Evolutionary conservation across 2,888 invertebrate species (phyloP), one percentile per base, ranked within the genome.

Genomic region (Agrotis puta): DNA sequence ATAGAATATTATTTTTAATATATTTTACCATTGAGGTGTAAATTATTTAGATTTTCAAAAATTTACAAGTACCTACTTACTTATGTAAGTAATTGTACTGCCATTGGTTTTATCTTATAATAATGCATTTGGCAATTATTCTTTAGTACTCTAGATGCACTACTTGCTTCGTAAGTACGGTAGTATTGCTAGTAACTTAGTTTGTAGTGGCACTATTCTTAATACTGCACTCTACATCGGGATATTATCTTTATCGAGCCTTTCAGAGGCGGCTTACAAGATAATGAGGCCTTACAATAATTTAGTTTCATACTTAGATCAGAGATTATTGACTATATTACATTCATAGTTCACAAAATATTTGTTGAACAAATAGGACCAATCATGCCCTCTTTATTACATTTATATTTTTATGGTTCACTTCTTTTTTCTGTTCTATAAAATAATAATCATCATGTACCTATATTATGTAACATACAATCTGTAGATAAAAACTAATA

Each of bases 401-500:
- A 64, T 63, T 71, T 64, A 56, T 45, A 65, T 68, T 43, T 59
- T 22, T 58, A 56, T 33, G 7, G 64, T 65, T 62, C 18, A 77
- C 57, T 70, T 62, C 3, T 62, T 39, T 74, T 65, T 48, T 70
- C 63, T 64, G 62, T 66, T 39, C 39, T 61, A 51, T 72, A 67
- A 70, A 70, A 65, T 73, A 65, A 67, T 61, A 53, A 65, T 69
- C 51, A 64, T 61, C 20, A 62, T 69, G 62, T 77, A 79, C 57
- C 67, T 76, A 65, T 82, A 61, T 64, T 70, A 65, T 65, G 33
- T 68, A 79, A 76, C 62, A 24, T 85, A 79, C 83, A 78, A 83
- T 68, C 59, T 79, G 65, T 84, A 85, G 74, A 74, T 82, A 84
- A 74, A 74, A 59, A 72, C 5, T 9, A 59, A 57, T 70, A 66